A percentile compares a stretch with the other conserved stretches of the same genome.
These are phyloP conservation scores for Anoncus sp. DNA, from an alignment of 2,888 invertebrate species.

Conservation along the genomic window DNA sequence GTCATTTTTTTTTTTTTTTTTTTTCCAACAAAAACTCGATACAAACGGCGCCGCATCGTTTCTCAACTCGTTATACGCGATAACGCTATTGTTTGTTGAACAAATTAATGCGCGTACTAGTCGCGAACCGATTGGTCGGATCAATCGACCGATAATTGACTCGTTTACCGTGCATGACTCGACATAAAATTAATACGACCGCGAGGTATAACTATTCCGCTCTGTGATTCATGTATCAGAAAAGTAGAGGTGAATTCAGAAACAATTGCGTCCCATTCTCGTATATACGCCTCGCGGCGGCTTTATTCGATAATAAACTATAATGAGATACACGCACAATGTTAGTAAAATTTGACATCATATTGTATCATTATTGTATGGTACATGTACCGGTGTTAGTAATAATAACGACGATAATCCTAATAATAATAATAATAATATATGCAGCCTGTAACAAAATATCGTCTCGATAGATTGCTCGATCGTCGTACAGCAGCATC, in stretches of 20 bases:
- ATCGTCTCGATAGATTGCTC: not conserved
- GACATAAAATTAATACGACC: no score
- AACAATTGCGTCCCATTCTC: conserved; percentile 50
- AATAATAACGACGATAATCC: no score
- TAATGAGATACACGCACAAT: conserved; percentile 50
- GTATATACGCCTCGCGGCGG: conserved; percentile 47
- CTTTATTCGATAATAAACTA: conserved; percentile 57
- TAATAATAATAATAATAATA: conserved; percentile 11
- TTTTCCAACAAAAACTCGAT: no score
- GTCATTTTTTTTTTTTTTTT: conserved; percentile 13
- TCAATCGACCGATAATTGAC: no score
- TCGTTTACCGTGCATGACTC: no score
- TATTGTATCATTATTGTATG: conserved; percentile 35
- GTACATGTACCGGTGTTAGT: conserved; percentile 33
- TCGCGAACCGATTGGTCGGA: no score
- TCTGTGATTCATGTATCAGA: not conserved
- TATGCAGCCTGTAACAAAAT: conserved; percentile 7
- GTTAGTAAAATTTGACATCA: conserved; percentile 54
- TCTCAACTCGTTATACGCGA: no score
- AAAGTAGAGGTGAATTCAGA: conserved; percentile 52
- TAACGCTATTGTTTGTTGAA: no score
- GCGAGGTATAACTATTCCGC: no score
- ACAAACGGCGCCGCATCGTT: no score
- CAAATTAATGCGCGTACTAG: no score
- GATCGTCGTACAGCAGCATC: conserved; percentile 30